Evolutionary conservation across 2,113 vertebrate species (phyloP).

Genomic region (Cephalopholis sonnerati): DNA sequence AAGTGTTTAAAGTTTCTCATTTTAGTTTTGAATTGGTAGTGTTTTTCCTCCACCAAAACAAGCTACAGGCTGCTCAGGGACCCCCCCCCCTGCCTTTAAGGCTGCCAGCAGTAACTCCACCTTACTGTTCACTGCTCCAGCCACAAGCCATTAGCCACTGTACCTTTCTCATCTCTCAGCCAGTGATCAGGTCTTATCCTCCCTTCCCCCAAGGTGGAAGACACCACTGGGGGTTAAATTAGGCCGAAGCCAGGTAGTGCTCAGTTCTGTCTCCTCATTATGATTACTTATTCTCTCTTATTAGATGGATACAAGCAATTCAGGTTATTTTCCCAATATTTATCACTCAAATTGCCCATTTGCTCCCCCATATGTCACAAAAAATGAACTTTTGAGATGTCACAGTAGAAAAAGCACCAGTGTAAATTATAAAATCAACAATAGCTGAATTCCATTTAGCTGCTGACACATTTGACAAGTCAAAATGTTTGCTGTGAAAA

Average conservation of each 20-base stretch:
- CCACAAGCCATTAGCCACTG: background rate
- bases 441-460: no score
- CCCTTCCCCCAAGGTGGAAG: background rate
- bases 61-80: background rate
- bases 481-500: no score
- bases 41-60: background rate
- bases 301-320: background rate
- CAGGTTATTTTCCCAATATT: no score
- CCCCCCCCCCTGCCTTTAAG: no score
- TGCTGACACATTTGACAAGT: no score
- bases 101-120: background rate
- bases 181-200: background rate
- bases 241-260: background rate
- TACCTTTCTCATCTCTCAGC: background rate
- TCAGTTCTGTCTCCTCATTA: background rate
- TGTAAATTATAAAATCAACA: no score
- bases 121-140: background rate
- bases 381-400: background rate
- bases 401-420: no score
- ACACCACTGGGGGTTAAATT: background rate
- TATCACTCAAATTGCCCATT: no score
- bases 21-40: background rate
- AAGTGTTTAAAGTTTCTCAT: background rate
- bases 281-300: background rate
- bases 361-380: background rate